Percentiles rank a stretch among this genome's conserved stretches.
Conservation (phyloP, 1,140 invertebrate species). For the Magallana ariakensis region DNA sequence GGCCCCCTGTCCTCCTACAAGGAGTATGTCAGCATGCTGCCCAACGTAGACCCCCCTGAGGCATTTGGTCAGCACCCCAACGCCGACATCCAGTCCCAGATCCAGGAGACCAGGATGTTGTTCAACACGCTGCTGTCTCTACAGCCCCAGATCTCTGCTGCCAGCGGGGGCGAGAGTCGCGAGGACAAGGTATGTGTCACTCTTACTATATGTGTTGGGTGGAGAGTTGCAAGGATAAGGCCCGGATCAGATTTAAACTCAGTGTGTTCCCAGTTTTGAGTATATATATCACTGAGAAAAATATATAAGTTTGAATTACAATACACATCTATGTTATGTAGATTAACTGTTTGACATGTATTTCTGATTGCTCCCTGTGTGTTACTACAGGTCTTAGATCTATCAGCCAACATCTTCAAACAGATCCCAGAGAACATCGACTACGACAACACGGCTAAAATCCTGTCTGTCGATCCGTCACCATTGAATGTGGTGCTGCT, state of each 20-base stretch:
- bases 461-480: conserved; percentile 86
- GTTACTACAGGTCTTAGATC: conserved; percentile 83
- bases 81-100: conserved; percentile 79
- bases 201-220: too few relatives aligned
- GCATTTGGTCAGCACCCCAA: conserved; percentile 84
- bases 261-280: too few relatives aligned
- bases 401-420: conserved; percentile 86
- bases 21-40: conserved; percentile 88
- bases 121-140: conserved; percentile 80
- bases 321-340: neutral
- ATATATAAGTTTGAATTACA: neutral
- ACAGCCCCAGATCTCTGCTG: conserved; percentile 76
- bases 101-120: conserved; percentile 78
- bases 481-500: conserved; percentile 90
- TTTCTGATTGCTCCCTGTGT: neutral
- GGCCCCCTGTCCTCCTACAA: conserved; percentile 89
- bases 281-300: too few relatives aligned
- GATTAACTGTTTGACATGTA: neutral
- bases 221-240: neutral
- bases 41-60: conserved; percentile 88
- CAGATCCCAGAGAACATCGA: conserved; percentile 88
- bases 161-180: conserved; percentile 72
- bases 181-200: conserved; percentile 79
- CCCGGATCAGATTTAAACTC: neutral
- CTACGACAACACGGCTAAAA: conserved; percentile 86